These are phyloP conservation scores for Potamilus streckersoni DNA, from an alignment of 1,140 invertebrate genomes.

Conservation along the genomic window DNA sequence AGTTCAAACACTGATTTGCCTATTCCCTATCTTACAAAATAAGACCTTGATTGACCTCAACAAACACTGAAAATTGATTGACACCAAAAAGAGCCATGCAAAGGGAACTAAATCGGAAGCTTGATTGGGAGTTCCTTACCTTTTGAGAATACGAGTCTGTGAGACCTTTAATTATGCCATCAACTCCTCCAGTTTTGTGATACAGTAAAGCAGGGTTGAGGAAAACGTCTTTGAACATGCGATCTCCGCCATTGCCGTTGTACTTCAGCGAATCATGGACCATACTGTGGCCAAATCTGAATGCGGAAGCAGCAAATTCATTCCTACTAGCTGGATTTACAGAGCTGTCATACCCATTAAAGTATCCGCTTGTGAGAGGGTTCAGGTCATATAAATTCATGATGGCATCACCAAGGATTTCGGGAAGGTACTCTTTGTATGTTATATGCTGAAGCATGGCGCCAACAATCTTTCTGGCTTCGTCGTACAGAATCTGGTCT, in stretches of 20 bases:
- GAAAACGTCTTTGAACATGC: constrained; percentile 15
- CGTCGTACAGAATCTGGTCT: constrained; percentile 89
- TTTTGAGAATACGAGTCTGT: constrained; percentile 11
- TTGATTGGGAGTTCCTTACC: not conserved
- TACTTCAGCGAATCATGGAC: no score
- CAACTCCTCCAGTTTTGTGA: constrained; percentile 5
- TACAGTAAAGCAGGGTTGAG: constrained; percentile 22
- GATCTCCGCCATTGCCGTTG: no score
- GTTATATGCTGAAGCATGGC: constrained; percentile 97
- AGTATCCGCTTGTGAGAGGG: constrained; percentile 24
- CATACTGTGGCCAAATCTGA: constrained; percentile 87
- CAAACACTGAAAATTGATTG: no score
- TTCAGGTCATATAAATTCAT: constrained; percentile 33
- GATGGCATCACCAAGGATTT: constrained; percentile 75
- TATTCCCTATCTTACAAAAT: no score
- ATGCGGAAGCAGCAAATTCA: constrained; percentile 93
- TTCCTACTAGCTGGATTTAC: constrained; percentile 89
- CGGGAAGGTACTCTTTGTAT: constrained; percentile 89
- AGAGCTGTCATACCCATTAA: constrained; percentile 79
- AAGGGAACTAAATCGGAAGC: no score
- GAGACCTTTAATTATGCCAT: constrained; percentile 15
- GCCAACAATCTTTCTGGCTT: constrained; percentile 87
- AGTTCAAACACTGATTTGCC: no score
- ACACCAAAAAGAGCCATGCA: no score
- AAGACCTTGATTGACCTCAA: no score